Conservation (phyloP, 2,113 vertebrate genomes). For the Phaetusa simplex region DNA sequence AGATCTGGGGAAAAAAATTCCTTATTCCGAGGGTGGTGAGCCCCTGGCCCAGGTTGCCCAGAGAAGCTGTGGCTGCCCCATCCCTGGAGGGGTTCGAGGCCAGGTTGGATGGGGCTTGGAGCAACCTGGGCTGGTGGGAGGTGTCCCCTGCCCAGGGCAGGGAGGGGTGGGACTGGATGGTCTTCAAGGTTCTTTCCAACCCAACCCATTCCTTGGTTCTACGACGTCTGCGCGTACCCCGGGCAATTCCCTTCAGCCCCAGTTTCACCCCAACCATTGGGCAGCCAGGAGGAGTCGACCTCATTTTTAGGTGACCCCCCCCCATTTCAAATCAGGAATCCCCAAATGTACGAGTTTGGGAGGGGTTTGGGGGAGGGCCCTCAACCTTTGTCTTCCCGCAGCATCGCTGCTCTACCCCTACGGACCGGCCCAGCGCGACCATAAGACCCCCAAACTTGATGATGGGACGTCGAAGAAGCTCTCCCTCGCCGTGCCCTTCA, state of each 20-base stretch:
- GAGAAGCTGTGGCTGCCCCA: too few relatives aligned
- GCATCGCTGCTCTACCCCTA: background rate
- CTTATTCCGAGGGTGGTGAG: too few relatives aligned
- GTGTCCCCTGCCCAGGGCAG: background rate
- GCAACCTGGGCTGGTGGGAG: background rate
- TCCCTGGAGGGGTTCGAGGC: background rate
- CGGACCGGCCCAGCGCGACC: background rate
- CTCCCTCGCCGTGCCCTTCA: background rate
- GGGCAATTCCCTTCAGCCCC: background rate
- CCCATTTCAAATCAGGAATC: background rate
- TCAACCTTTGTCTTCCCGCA: background rate
- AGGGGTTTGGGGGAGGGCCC: background rate
- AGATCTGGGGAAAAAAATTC: too few relatives aligned
- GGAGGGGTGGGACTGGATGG: too few relatives aligned
- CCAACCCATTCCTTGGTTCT: background rate
- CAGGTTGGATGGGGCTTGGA: background rate
- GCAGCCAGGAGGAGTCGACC: background rate
- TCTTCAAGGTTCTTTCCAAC: too few relatives aligned
- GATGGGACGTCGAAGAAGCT: background rate
- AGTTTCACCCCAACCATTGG: too few relatives aligned
- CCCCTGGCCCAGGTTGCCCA: too few relatives aligned
- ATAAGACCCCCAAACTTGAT: background rate
- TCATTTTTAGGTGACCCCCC: background rate
- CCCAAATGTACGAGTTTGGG: background rate
- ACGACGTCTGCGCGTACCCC: fast-evolving